Evolutionary conservation across 2,797 vertebrate genomes (phyloP).

Genomic region (Leptodactylus fallax): DNA sequence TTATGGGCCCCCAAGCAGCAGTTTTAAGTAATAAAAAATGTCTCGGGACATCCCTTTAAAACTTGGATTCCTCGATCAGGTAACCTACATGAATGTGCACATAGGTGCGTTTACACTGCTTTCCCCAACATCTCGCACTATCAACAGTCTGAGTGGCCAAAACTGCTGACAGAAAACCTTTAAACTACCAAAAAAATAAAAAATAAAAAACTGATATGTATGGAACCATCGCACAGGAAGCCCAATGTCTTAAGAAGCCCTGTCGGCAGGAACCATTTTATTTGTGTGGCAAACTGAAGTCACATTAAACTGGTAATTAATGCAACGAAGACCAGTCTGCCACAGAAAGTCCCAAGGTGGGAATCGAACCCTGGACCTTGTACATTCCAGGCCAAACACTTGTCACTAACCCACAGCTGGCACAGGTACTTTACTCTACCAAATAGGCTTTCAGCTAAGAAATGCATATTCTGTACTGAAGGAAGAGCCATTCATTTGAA

Average conservation of each 20-base stretch:
- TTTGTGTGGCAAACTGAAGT: conserved; percentile 55
- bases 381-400: not conserved
- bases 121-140: no score
- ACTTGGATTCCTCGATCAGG: no score
- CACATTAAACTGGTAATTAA: conserved; percentile 72
- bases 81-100: no score
- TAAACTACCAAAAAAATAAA: not conserved
- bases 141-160: no score
- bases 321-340: conserved; percentile 68
- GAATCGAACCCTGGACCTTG: conserved; percentile 26
- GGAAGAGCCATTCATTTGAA: not conserved
- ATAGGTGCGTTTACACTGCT: no score
- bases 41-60: no score
- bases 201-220: conserved; percentile 25
- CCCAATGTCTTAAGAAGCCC: conserved; percentile 72
- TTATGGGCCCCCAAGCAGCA: no score
- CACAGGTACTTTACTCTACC: not conserved
- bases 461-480: no score
- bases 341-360: conserved; percentile 6
- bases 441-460: no score
- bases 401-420: not conserved
- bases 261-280: conserved; percentile 84
- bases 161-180: no score
- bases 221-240: conserved; percentile 77
- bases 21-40: no score